phyloP scores from a whole-genome alignment of 2,888 invertebrate genomes.

The Galeopsomyia nigrocyanea region DNA sequence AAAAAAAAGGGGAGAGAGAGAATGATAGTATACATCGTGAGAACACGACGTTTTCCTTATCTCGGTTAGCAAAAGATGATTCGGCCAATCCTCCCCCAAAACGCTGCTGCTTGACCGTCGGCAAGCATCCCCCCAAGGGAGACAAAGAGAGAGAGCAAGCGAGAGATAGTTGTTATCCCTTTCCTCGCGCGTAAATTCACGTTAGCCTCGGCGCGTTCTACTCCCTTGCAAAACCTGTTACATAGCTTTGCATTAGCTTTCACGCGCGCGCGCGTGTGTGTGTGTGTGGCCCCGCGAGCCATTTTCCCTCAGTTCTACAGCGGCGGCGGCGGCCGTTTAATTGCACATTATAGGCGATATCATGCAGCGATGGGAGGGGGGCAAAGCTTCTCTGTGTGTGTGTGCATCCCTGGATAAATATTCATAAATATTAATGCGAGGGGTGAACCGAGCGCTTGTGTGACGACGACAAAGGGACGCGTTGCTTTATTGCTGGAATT shows the following conservation, averaged over 20 bases:
- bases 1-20: too few relatives aligned
- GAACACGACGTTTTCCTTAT: too few relatives aligned
- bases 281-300: constrained; percentile 3
- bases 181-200: constrained; percentile 56
- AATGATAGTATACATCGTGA: too few relatives aligned
- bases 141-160: too few relatives aligned
- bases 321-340: constrained; percentile 59
- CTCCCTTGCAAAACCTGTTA: constrained; percentile 62
- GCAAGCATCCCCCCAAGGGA: too few relatives aligned
- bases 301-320: constrained; percentile 1
- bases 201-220: constrained; percentile 56
- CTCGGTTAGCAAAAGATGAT: neutral
- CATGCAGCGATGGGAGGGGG: too few relatives aligned
- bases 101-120: too few relatives aligned
- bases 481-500: neutral
- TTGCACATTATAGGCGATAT: constrained; percentile 64
- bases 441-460: constrained; percentile 12
- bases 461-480: neutral
- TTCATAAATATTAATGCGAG: constrained; percentile 59
- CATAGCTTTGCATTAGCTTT: constrained; percentile 65
- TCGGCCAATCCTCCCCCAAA: too few relatives aligned
- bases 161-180: too few relatives aligned
- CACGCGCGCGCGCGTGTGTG: too few relatives aligned
- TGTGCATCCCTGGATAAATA: constrained; percentile 56
- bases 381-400: too few relatives aligned